Percentiles rank a stretch among this genome's conserved stretches.
These are phyloP conservation scores for Hemibagrus guttatus DNA, from an alignment of 2,797 vertebrate genomes.

Conservation along the genomic window DNA sequence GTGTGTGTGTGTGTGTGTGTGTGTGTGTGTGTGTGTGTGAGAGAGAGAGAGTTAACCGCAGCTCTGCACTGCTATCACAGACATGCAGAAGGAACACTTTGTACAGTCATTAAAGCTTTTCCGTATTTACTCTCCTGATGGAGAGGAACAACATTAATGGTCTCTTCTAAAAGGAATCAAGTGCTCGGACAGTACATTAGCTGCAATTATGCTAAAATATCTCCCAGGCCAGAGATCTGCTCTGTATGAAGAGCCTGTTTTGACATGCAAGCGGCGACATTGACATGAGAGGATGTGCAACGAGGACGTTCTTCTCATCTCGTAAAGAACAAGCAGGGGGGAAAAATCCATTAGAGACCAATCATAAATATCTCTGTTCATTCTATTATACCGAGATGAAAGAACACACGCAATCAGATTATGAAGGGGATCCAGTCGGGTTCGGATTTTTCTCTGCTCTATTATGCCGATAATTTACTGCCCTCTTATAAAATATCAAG, in stretches of 20 bases:
- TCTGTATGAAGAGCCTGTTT: slow-evolving; percentile 52
- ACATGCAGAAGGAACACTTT: slow-evolving; percentile 61
- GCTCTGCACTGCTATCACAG: slow-evolving; percentile 52
- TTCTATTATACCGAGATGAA: slow-evolving; percentile 49
- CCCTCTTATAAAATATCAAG: slow-evolving; percentile 52
- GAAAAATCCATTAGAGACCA: slow-evolving; percentile 55
- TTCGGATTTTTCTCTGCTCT: slow-evolving; percentile 41
- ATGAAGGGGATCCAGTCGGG: slow-evolving; percentile 38
- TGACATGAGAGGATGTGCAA: slow-evolving; percentile 49
- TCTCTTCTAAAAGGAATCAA: slow-evolving; percentile 57
- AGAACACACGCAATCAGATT: slow-evolving; percentile 49
- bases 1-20: slow-evolving; percentile 10
- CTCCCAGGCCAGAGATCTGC: slow-evolving; percentile 46
- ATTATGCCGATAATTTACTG: slow-evolving; percentile 51
- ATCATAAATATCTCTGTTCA: slow-evolving; percentile 59
- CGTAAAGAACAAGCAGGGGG: slow-evolving; percentile 17
- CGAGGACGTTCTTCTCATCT: slow-evolving; percentile 37
- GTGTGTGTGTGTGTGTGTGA: slow-evolving; percentile 2
- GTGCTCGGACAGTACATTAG: slow-evolving; percentile 53
- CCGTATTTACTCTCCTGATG: slow-evolving; percentile 60
- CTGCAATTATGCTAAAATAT: slow-evolving; percentile 61
- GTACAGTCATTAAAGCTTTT: slow-evolving; percentile 57
- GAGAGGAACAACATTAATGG: slow-evolving; percentile 61
- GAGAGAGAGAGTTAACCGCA: slow-evolving; percentile 48
- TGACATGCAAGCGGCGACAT: slow-evolving; percentile 48